phyloP scores from a whole-genome alignment of 2,888 invertebrate species.

The Agrochola litura region DNA sequence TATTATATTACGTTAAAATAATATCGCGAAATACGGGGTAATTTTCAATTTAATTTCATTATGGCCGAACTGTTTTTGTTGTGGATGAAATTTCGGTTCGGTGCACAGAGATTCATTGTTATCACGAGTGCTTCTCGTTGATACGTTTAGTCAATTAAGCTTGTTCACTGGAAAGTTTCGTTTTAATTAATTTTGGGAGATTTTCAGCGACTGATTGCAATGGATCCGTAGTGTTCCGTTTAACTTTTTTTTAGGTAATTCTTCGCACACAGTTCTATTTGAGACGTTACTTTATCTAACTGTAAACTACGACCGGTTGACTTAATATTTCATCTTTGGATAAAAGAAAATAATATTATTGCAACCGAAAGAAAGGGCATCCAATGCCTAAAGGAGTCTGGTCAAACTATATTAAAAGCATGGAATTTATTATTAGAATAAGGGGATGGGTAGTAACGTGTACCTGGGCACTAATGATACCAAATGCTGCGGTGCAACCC shows the following conservation, averaged over 20 bases:
- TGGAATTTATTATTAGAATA: background rate
- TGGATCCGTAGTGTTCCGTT: background rate
- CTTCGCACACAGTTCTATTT: background rate
- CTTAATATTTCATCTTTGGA: background rate
- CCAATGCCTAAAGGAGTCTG: background rate
- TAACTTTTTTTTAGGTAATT: background rate
- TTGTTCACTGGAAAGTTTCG: constrained; percentile 12
- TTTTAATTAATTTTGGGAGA: constrained; percentile 36
- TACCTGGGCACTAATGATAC: background rate
- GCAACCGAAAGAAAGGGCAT: background rate
- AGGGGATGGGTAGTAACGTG: background rate
- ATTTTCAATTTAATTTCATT: constrained; percentile 70
- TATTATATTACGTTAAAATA: constrained; percentile 69
- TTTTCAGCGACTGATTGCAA: background rate
- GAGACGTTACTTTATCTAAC: background rate
- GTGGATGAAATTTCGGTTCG: constrained; percentile 27
- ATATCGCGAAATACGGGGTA: constrained; percentile 66
- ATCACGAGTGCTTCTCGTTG: constrained; percentile 19
- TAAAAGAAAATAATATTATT: background rate
- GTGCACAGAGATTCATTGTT: constrained; percentile 21
- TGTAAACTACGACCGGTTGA: too few species aligned
- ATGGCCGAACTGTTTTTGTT: constrained; percentile 44
- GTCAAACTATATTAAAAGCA: too few species aligned
- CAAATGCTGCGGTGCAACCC: background rate
- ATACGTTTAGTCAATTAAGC: constrained; percentile 38